phyloP scores from a whole-genome alignment of 2,797 vertebrate genomes.

The Lacerta agilis region DNA sequence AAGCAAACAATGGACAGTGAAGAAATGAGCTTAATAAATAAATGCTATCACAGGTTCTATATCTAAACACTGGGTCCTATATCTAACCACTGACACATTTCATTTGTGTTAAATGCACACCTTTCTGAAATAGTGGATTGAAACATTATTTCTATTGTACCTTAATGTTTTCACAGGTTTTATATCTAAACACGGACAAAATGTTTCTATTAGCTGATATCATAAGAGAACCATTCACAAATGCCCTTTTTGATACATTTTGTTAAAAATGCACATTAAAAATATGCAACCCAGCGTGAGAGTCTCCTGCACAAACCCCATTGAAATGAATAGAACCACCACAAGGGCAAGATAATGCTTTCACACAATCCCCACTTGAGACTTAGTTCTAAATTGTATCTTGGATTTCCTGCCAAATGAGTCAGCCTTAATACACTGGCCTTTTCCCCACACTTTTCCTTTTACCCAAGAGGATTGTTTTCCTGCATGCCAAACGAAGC shows the following conservation, averaged over 20 bases:
- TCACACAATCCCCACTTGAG: not conserved
- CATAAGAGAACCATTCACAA: not conserved
- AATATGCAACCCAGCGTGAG: not conserved
- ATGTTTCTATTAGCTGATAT: not conserved
- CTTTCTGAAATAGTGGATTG: constrained; percentile 1
- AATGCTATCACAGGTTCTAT: constrained; percentile 19
- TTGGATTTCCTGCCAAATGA: not conserved
- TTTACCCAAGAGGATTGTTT: not conserved
- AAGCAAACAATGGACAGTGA: constrained; percentile 46
- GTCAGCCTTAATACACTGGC: not conserved
- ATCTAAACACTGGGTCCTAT: not conserved
- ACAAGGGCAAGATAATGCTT: not conserved
- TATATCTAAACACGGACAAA: no score
- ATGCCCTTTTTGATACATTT: not conserved
- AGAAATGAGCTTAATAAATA: constrained; percentile 26
- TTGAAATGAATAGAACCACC: not conserved
- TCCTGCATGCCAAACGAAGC: not conserved
- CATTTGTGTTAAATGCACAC: not conserved
- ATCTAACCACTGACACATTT: not conserved
- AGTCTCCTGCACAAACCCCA: not conserved
- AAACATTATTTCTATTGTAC: constrained; percentile 4
- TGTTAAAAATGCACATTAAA: not conserved
- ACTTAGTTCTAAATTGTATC: not conserved
- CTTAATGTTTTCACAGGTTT: not conserved
- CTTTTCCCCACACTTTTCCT: not conserved